Base-by-base conservation (phyloP, 2,888 invertebrate species). In the Pterobdella sp. region DNA sequence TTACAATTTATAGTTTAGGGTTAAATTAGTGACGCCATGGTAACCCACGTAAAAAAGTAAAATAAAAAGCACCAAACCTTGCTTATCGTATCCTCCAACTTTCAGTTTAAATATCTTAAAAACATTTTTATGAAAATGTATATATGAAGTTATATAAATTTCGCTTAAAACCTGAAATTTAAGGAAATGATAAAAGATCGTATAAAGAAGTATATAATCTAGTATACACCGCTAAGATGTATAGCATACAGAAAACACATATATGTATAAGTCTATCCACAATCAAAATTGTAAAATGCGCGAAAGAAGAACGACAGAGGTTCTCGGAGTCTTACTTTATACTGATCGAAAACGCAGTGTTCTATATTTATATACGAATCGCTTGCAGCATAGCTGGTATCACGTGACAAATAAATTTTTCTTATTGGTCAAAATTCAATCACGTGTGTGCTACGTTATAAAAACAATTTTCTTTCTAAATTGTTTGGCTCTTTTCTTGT, bases 381-480 rank as follows among this genome's bases (percentile, higher is more conserved):
- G 60, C 32, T 63, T 71, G 71, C 71, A 60, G 71, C 71, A 60
- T 71, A 71, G 71, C 71, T 71, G 71, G 34, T 56, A 52, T 34
- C 71, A 71, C 71, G 71, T 71, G 71, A 63, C 60, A 10, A 56
- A 63, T 37, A 52, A 49, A 31, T n/a, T 35, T n/a, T 35, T 52
- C 52, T 52, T 22, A 71, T 71, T 71, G 71, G 71, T 63, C n/a
- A 56, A 35, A 32, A 3, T 34, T 35, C 22, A 22, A 56, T 71
- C 71, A 71, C 71, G 71, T 71, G 71, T 18, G 34, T 42, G 63
- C 71, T 71, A 71, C 71, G 71, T 71, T 71, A 60, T 49, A 71
- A 56, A 71, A 71, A 49, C 49, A 49, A 42, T 49, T 29, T 69
- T 26, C 26, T n/a, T n/a, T n/a, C n/a, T n/a, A n/a, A n/a, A n/a